phyloP scores from a whole-genome alignment of 2,888 invertebrate species.

The Acanthosepion lycidas region DNA sequence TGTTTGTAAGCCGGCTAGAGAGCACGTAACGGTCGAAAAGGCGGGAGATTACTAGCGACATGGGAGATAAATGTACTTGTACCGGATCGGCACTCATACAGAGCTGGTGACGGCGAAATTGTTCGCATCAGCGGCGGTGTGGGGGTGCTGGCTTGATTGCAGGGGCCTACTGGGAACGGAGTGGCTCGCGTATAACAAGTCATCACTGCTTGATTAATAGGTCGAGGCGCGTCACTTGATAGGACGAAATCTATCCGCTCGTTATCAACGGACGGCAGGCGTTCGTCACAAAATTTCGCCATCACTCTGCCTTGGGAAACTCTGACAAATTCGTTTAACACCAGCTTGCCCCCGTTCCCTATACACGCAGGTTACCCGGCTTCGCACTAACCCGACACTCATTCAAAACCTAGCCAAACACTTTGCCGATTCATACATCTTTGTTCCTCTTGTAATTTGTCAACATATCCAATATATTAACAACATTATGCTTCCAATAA shows the following conservation, averaged over 20 bases:
- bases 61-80: not conserved
- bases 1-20: too few relatives aligned
- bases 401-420: not conserved
- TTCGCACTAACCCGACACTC: too few relatives aligned
- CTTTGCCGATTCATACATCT: not conserved
- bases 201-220: constrained; percentile 21
- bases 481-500: too few relatives aligned
- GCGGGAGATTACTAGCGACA: not conserved
- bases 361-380: too few relatives aligned
- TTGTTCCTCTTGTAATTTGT: not conserved
- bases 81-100: not conserved
- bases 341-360: too few relatives aligned
- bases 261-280: not conserved
- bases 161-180: not conserved
- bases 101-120: not conserved
- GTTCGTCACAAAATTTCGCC: not conserved
- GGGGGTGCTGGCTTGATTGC: not conserved
- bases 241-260: constrained; percentile 8
- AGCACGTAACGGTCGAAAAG: not conserved
- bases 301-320: not conserved
- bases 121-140: not conserved
- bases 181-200: not conserved
- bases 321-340: too few relatives aligned
- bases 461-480: not conserved
- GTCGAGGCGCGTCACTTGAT: constrained; percentile 12